These are phyloP conservation scores for Seira musarum DNA, from an alignment of 2,888 invertebrate genomes.

Conservation along the genomic window DNA sequence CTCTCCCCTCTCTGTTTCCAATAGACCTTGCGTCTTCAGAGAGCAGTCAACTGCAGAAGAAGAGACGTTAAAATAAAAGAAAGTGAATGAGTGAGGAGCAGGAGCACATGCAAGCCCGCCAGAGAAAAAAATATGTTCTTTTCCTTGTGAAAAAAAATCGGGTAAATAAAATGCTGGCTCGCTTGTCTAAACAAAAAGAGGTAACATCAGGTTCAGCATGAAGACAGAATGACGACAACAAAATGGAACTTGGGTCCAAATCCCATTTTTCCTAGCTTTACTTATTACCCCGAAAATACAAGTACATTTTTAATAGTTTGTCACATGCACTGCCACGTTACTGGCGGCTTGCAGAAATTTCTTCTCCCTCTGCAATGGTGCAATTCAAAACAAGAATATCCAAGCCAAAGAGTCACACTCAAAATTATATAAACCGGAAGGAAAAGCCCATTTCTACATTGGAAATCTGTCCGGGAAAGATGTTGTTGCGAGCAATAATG, in stretches of 20 bases:
- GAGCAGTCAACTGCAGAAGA: not conserved
- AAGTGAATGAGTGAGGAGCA: conserved; percentile 33
- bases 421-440: not conserved
- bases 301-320: conserved; percentile 34
- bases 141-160: conserved; percentile 14
- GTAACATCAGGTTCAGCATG: conserved; percentile 44
- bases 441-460: not conserved
- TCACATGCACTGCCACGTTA: conserved; percentile 21
- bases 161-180: conserved; percentile 16
- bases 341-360: conserved; percentile 4
- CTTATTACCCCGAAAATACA: not conserved
- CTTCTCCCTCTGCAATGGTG: conserved; percentile 27
- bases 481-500: conserved; percentile 24
- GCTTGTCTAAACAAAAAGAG: conserved; percentile 26
- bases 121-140: not conserved
- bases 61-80: conserved; percentile 15
- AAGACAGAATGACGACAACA: conserved; percentile 14
- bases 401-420: not conserved
- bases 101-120: conserved; percentile 24
- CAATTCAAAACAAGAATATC: conserved; percentile 35
- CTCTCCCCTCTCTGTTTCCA: conserved; percentile 52
- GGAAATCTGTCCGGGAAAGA: conserved; percentile 46
- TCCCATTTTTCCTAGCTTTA: not conserved
- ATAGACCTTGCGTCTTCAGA: conserved; percentile 29
- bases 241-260: conserved; percentile 25